phyloP scores from a whole-genome alignment of 2,888 invertebrate species.

The Tetranychus piercei region DNA sequence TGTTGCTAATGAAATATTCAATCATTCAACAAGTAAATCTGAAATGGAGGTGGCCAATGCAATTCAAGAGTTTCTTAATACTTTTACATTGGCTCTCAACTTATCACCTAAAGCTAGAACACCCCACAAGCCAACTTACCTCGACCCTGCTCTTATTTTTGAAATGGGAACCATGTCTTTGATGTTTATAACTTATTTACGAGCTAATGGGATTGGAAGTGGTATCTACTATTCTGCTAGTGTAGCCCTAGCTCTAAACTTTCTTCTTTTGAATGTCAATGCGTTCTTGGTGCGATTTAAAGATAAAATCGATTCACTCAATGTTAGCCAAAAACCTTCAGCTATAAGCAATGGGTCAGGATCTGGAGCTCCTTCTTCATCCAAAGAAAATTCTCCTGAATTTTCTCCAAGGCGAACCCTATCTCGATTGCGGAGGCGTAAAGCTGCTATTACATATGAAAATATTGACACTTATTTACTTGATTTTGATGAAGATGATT shows the following conservation, averaged over 20 bases:
- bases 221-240: slow-evolving; percentile 8
- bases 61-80: slow-evolving; percentile 11
- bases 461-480: slow-evolving; percentile 11
- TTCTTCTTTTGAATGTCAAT: slow-evolving; percentile 5
- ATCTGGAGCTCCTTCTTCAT: neutral
- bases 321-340: neutral
- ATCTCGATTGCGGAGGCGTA: slow-evolving; percentile 15
- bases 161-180: slow-evolving; percentile 13
- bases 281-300: neutral
- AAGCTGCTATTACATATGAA: slow-evolving; percentile 18
- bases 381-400: slow-evolving; percentile 18
- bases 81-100: slow-evolving; percentile 5
- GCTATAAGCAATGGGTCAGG: neutral
- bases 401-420: slow-evolving; percentile 15
- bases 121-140: slow-evolving; percentile 14
- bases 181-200: slow-evolving; percentile 7
- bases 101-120: slow-evolving; percentile 9
- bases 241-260: slow-evolving; percentile 7
- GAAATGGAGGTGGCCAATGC: neutral
- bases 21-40: neutral
- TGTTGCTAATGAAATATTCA: neutral
- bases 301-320: neutral
- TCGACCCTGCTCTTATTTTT: slow-evolving; percentile 12
- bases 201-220: neutral
- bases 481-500: slow-evolving; percentile 17